Evolutionary conservation across 2,888 invertebrate genomes (phyloP), one percentile per base, ranked within the genome.

Genomic region (Mongoloraphidia duomilia): DNA sequence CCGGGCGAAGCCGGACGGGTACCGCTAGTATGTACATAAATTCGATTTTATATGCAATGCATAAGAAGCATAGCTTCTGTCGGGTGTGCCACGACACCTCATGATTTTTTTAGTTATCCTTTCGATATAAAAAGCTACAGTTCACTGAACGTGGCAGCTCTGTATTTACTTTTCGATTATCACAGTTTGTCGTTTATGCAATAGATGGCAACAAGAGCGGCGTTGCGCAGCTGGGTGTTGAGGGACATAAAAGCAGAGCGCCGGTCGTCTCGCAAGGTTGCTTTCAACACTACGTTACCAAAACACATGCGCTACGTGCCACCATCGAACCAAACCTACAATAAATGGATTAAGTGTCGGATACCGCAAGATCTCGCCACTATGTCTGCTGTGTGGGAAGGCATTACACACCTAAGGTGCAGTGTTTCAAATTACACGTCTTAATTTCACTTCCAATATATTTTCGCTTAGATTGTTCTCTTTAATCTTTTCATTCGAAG

Each of bases 311-410:
- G 72, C 54, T 73, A 73, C 50, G 58, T 71, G 5, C 74, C 78
- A 9, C 76, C 78, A 0, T 63, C 61, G 35, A 76, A 76, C 60
- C 68, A 71, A 35, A 72, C 76, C 1, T 59, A 70, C 41, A 61
- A 68, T 42, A 69, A 68, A 54, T 81, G 80, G 80, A 60, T 76
- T 34, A 61, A 67, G 9, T 74, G 76, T 48, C 61, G 69, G 52
- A 73, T 78, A 43, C 78, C 77, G 0, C 66, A 72, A 45, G 76
- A 78, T 41, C 61, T 82, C 13, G 70, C 72, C 49, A 67, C 71
- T 1, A 80, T 81, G 80, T 67, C 76, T 0, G 69, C 70, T 42
- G 75, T 81, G 1, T 81, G 77, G 77, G 70, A 74, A 11, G 77
- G 74, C n/a, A 76, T 82, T 41, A 70, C 73, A 14, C 70, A 78